Evolutionary conservation across 2,113 vertebrate genomes (phyloP).

Genomic region (Parus major): DNA sequence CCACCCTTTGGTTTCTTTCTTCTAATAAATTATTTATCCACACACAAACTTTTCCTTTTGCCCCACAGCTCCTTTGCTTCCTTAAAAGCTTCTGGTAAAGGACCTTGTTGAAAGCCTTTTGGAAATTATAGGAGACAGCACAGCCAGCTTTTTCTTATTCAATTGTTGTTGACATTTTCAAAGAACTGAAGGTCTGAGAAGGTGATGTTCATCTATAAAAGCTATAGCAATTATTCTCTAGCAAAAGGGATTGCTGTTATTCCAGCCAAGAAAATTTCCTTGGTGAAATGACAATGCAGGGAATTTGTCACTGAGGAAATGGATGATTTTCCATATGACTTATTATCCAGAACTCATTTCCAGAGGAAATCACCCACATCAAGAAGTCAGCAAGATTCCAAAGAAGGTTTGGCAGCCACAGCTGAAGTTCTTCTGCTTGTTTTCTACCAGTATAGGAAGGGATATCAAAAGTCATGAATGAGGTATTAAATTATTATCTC

Average conservation of each 20-base stretch:
- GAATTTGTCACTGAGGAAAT: neutral
- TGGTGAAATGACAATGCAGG: neutral
- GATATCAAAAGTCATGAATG: neutral
- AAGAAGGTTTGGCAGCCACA: neutral
- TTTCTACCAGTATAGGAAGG: neutral
- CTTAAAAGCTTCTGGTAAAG: slow-evolving; percentile 11
- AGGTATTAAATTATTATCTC: neutral
- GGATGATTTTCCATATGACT: neutral
- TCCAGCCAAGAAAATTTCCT: neutral
- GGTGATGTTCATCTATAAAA: neutral
- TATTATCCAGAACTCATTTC: neutral
- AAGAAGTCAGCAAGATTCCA: neutral
- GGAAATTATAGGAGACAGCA: neutral
- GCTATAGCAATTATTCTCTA: neutral
- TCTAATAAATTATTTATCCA: neutral
- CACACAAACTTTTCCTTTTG: neutral
- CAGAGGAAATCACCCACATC: neutral
- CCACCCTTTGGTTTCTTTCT: neutral
- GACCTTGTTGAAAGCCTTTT: neutral
- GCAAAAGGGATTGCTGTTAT: neutral
- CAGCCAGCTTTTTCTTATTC: neutral
- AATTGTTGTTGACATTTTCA: slow-evolving; percentile 2
- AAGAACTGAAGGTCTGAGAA: slow-evolving; percentile 7
- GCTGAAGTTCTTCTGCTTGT: neutral
- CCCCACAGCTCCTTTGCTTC: neutral